phyloP scores from a whole-genome alignment of 2,888 invertebrate species.

The Agrochola lychnidis region DNA sequence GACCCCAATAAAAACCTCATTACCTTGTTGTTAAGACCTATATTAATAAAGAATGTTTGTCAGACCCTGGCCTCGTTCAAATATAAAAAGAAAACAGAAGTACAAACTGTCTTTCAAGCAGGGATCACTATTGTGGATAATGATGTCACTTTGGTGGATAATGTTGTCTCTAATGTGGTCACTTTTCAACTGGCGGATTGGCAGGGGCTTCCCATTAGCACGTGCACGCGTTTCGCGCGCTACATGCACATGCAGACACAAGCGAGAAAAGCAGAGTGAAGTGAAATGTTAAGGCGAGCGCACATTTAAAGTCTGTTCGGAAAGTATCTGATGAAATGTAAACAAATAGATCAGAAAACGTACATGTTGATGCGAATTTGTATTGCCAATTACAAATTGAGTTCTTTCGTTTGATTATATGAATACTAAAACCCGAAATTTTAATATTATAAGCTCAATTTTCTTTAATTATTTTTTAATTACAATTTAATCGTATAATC shows the following conservation, averaged over 20 bases:
- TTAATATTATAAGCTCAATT: background rate
- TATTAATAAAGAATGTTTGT: background rate
- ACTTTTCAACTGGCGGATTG: conserved; percentile 17
- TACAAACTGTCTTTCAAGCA: conserved; percentile 55
- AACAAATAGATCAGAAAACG: background rate
- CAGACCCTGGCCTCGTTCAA: conserved; percentile 31
- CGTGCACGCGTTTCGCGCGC: conserved; percentile 42
- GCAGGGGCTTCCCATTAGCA: conserved; percentile 19
- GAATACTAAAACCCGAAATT: background rate
- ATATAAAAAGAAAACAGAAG: conserved; percentile 30
- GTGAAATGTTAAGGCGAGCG: conserved; percentile 29
- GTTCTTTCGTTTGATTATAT: background rate
- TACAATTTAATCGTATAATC: too few species aligned
- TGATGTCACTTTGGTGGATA: conserved; percentile 16
- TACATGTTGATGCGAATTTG: background rate
- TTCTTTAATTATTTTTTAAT: background rate
- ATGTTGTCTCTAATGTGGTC: conserved; percentile 4
- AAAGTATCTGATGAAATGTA: background rate
- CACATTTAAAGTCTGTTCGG: background rate
- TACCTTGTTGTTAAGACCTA: background rate
- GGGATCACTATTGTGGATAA: conserved; percentile 14
- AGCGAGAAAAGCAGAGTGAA: conserved; percentile 58
- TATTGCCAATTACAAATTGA: background rate
- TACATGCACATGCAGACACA: conserved; percentile 64
- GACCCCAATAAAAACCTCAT: background rate